Conservation (phyloP, 2,888 invertebrate genomes). For the Melieria picta region DNA sequence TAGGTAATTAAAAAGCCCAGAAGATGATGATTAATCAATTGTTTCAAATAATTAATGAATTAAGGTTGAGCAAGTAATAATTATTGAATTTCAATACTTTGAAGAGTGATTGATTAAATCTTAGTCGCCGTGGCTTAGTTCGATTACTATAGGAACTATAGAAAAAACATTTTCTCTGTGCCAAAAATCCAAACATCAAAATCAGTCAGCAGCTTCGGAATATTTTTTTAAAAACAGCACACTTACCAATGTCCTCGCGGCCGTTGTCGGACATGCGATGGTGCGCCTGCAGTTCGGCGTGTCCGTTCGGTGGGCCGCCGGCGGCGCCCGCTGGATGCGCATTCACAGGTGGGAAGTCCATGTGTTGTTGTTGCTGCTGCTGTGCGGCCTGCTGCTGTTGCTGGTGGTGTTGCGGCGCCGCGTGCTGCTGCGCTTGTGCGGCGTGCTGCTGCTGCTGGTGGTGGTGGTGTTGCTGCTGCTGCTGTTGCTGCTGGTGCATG, state of each 20-base stretch:
- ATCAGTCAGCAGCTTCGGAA: not conserved
- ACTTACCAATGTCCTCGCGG: slow-evolving; percentile 67
- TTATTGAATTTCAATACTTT: too few species aligned
- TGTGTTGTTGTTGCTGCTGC: slow-evolving; percentile 73
- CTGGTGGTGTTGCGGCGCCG: slow-evolving; percentile 66
- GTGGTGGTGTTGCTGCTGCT: slow-evolving; percentile 70
- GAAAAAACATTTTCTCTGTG: not conserved
- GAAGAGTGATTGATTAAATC: too few species aligned
- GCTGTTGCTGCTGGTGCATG: slow-evolving; percentile 73
- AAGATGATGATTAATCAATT: too few species aligned
- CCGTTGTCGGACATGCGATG: slow-evolving; percentile 69
- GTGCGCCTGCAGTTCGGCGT: slow-evolving; percentile 76
- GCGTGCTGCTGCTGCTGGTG: slow-evolving; percentile 68
- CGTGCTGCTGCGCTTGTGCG: slow-evolving; percentile 65
- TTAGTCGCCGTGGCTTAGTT: too few species aligned
- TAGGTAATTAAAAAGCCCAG: too few species aligned
- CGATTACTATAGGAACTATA: too few species aligned
- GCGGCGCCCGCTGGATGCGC: slow-evolving; percentile 64
- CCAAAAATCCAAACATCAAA: not conserved
- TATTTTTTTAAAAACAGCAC: not conserved
- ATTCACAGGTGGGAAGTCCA: slow-evolving; percentile 55
- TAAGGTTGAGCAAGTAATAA: too few species aligned
- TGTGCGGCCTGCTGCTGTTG: slow-evolving; percentile 69
- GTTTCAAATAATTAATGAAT: too few species aligned
- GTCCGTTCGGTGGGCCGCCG: slow-evolving; percentile 68